Evolutionary conservation across 2,113 vertebrate species (phyloP).

Genomic region (Entelurus aequoreus): DNA sequence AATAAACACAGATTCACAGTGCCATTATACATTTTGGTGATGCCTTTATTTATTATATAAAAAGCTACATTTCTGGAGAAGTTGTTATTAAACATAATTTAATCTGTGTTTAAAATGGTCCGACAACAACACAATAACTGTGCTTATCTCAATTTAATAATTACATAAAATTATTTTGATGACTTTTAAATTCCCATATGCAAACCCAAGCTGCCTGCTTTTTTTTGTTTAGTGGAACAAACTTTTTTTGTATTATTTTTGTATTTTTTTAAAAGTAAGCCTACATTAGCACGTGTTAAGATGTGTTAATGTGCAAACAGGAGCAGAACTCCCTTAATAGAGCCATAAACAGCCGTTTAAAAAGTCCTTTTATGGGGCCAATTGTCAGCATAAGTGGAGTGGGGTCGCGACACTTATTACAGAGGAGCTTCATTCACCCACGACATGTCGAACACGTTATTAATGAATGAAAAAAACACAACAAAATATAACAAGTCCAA

Average conservation of each 20-base stretch:
- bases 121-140: not conserved
- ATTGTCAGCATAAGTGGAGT: conserved; percentile 42
- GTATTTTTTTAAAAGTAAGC: not conserved
- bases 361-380: conserved; percentile 31
- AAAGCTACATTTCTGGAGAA: not conserved
- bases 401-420: conserved; percentile 9
- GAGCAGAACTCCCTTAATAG: conserved; percentile 39
- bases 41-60: not conserved
- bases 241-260: not conserved
- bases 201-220: not conserved
- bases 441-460: conserved; percentile 41
- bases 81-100: not conserved
- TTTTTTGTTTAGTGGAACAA: not conserved
- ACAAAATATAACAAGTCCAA: not conserved
- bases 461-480: conserved; percentile 15
- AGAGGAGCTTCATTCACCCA: conserved; percentile 23
- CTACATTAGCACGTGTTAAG: conserved; percentile 9
- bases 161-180: not conserved
- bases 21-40: conserved; percentile 3
- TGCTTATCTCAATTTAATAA: not conserved
- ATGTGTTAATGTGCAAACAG: conserved; percentile 17
- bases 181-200: not conserved
- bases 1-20: conserved; percentile 16
- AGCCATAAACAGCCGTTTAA: conserved; percentile 38
- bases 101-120: not conserved